Base-by-base conservation (phyloP, 2,888 invertebrate species). In the Meliscaeva auricollis region DNA sequence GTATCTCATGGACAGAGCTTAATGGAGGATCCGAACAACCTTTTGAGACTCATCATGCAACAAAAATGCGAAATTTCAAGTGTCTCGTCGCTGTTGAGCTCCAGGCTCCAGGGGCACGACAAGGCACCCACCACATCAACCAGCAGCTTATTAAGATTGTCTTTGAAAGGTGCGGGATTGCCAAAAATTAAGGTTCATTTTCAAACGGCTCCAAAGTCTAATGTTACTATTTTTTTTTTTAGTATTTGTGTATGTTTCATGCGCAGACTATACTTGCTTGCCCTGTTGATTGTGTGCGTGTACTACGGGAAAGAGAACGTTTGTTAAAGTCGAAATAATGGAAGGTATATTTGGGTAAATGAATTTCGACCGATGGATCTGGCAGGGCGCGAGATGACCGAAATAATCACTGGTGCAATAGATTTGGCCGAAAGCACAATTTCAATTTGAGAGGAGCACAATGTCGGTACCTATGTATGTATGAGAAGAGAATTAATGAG, bases 291-390 rank as follows among this genome's bases (percentile, higher is more conserved):
- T n/a, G 32, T 56, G 9, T 56, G 56, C 15, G 64, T 11, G 32
- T 41, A 15, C 17, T 17, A 13, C 46, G 41, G 32, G 52, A 26
- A 9, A 50, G 17, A 41, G n/a, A 54, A 84, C 56, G 66, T 9
- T 70, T 70, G 78, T 79, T 84, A 64, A 79, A 84, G 70, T 70
- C 66, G 79, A 84, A 79, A 66, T 70, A 74, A 70, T 79, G 79
- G 83, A 79, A 79, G 20, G 38, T 26, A 26, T 46, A 79, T 64
- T 62, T 46, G 30, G 30, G 46, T 70, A 74, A 70, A 74, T 79
- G 79, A 64, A 64, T 70, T 66, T 74, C 73, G 62, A 69, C 54
- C 38, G 32, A 44, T 64, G 79, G 68, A 68, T 68, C 52, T 62
- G 69, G 68, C 62, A 35, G 56, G 30, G 22, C 35, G 38, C 41